Conservation (phyloP, 2,113 vertebrate genomes). For the Pedetes capensis region DNA sequence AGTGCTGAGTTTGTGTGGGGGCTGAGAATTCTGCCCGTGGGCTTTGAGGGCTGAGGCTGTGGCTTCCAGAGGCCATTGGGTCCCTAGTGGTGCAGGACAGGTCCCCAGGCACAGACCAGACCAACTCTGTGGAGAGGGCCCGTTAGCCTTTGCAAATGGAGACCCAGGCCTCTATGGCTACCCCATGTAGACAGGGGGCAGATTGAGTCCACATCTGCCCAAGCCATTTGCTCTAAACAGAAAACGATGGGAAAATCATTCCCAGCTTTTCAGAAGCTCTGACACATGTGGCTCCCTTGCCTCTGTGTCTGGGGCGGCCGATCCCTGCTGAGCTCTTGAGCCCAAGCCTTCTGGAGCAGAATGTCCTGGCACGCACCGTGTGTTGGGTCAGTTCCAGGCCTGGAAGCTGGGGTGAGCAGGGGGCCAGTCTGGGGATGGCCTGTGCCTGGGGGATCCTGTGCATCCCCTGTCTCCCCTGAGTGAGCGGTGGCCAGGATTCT, state of each 20-base stretch:
- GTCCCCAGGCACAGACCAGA: background rate
- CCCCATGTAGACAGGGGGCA: background rate
- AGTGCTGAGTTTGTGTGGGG: background rate
- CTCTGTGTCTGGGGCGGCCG: background rate
- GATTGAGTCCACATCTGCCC: background rate
- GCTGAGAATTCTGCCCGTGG: background rate
- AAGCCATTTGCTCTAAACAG: background rate
- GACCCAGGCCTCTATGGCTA: accelerated
- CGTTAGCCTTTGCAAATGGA: background rate
- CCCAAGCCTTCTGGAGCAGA: background rate
- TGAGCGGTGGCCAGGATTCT: no score
- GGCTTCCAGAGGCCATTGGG: background rate
- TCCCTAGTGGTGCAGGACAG: background rate
- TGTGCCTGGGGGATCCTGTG: no score
- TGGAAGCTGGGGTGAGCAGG: accelerated
- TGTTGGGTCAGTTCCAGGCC: background rate
- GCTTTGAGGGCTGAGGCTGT: background rate
- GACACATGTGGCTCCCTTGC: no score
- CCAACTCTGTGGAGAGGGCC: no score
- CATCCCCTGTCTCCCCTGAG: no score
- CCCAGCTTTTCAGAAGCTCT: background rate
- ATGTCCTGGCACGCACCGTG: background rate
- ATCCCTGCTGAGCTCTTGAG: no score
- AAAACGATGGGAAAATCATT: background rate
- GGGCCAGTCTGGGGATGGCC: accelerated